These are phyloP conservation scores for Tenthredo distinguenda DNA, from an alignment of 2,888 invertebrate species.

Conservation along the genomic window DNA sequence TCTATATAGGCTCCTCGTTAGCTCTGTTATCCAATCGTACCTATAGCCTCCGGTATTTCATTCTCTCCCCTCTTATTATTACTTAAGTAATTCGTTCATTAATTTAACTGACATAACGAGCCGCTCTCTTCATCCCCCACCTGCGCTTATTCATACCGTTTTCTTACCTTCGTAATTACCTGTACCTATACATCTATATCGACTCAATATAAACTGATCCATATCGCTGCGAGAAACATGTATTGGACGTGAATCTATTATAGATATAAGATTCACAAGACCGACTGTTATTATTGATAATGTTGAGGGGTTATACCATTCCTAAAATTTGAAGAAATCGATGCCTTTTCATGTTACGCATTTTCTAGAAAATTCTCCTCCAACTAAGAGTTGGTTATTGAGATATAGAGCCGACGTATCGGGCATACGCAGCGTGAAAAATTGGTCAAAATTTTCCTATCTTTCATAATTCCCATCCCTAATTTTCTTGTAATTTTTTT, in stretches of 20 bases:
- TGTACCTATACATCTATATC: background rate
- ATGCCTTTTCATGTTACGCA: no score
- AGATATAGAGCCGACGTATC: no score
- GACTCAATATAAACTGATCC: background rate
- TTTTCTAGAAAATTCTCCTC: no score
- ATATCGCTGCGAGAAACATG: no score
- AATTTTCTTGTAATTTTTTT: background rate
- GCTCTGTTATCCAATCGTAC: slow-evolving; percentile 36
- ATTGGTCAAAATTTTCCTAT: background rate
- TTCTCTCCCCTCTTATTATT: slow-evolving; percentile 36
- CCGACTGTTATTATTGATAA: no score
- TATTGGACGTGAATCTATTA: no score
- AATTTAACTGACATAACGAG: slow-evolving; percentile 51
- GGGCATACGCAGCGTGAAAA: no score
- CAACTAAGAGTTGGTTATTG: no score
- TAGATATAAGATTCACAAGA: no score
- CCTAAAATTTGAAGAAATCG: no score
- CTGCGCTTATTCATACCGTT: background rate
- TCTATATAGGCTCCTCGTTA: slow-evolving; percentile 24
- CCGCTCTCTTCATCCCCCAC: background rate
- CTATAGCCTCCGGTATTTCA: slow-evolving; percentile 28
- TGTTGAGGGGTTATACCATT: no score
- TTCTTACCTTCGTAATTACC: background rate
- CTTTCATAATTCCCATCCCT: background rate
- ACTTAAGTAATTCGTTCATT: slow-evolving; percentile 51